Evolutionary conservation across 2,888 invertebrate species (phyloP), one percentile per base, ranked within the genome.

Genomic region (Lasioglossum leucozonium): DNA sequence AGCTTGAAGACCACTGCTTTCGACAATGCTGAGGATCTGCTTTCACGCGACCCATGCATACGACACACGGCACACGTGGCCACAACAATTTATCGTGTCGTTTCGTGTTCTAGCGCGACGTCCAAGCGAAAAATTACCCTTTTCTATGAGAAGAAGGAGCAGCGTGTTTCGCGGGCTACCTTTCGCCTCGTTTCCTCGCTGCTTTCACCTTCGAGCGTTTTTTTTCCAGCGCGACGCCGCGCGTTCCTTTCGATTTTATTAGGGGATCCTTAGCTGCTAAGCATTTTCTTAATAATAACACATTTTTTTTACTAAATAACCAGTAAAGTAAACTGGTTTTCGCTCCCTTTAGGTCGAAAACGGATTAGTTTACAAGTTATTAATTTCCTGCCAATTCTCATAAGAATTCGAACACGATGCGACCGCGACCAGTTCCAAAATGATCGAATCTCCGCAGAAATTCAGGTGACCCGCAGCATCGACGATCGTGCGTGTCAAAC

Each of bases 1-100:
- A 4, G 4, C 58, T 26, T 58, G 58, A 58, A 58, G 11, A 58
- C 4, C 26, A n/a, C 26, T 26, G 58, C 26, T 58, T 47, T 71
- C 65, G 13, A 72, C 72, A 47, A 77, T 81, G 30, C 42, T 44
- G 22, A 26, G 76, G 69, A 73, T 72, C 74, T 80, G 80, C 84
- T 89, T 90, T 90, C 87, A 81, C 86, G 34, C 74, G 18, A 76
- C 76, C 77, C 69, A n/a, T 74, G 79, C 26, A 13, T 26, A 58
- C n/a, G 26, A 13, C n/a, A 4, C 8, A 13, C 4, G n/a, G n/a
- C 30, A 30, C 47, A 76, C 79, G 74, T 55, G 44, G 18, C 51
- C 51, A 5, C 5, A 13, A 4, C 26, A 34, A 81, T 79, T 65
- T 77, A 67, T 69, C 85, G 18, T 44, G 76, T 75, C 47, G 40